A percentile compares a stretch with the other conserved stretches of the same genome.
Conservation (phyloP, 2,888 invertebrate genomes). For the Arrhopalites spinosus region DNA sequence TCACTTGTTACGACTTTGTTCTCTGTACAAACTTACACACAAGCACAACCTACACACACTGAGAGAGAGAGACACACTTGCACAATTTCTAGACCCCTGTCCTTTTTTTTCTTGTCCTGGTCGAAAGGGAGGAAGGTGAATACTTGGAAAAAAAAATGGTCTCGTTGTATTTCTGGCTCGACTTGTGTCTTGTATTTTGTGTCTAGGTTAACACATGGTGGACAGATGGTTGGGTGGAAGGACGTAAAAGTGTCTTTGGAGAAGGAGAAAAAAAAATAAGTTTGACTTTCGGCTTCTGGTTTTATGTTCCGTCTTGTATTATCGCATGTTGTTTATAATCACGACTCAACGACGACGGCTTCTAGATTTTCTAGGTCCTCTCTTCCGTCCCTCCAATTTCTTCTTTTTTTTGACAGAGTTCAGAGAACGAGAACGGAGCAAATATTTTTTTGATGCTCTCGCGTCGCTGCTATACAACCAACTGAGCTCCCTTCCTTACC, state of each 20-base stretch:
- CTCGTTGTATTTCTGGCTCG: background rate
- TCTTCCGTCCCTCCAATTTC: too few species aligned
- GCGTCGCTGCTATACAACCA: conserved; percentile 36
- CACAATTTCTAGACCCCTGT: too few species aligned
- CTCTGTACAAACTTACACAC: background rate
- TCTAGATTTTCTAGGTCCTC: too few species aligned
- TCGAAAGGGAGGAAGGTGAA: conserved; percentile 13
- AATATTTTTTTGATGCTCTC: conserved; percentile 34
- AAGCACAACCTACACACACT: background rate
- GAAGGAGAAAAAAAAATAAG: background rate
- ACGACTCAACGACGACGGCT: background rate
- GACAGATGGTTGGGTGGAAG: conserved; percentile 27
- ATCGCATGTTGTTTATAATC: conserved; percentile 32
- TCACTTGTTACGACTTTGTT: background rate
- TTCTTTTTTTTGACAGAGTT: background rate
- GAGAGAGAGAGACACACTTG: background rate
- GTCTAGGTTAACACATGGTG: conserved; percentile 24
- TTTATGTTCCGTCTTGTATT: conserved; percentile 31
- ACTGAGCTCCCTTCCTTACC: conserved; percentile 25
- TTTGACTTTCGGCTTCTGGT: conserved; percentile 31
- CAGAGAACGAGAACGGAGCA: background rate
- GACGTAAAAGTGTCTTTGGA: background rate
- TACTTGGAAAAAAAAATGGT: conserved; percentile 1
- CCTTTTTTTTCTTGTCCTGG: background rate
- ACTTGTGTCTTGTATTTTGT: background rate